Conservation (phyloP, 2,113 vertebrate species). For the Porphyrio hochstetteri region DNA sequence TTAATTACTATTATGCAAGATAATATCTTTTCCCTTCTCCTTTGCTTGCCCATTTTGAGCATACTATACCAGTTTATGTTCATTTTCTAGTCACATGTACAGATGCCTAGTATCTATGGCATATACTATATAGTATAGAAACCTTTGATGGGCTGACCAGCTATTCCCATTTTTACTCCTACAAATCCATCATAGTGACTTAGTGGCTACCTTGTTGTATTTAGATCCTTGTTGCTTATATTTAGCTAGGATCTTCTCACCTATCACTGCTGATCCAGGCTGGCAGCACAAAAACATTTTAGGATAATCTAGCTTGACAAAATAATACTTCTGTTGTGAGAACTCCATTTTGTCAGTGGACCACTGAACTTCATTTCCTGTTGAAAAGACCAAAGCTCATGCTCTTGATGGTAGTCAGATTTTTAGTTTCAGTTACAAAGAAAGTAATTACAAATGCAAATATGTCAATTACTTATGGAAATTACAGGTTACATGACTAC, state of each 20-base stretch:
- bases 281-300: not conserved
- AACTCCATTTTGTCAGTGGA: not conserved
- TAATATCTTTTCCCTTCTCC: not conserved
- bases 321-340: not conserved
- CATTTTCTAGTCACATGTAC: not conserved
- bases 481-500: constrained; percentile 4
- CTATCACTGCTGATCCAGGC: not conserved
- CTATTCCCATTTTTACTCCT: not conserved
- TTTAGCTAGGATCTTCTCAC: not conserved
- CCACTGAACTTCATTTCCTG: not conserved
- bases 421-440: not conserved
- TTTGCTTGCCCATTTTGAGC: not conserved
- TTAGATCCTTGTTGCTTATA: not conserved
- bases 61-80: not conserved
- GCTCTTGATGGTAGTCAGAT: not conserved
- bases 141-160: not conserved
- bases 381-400: not conserved
- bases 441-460: constrained; percentile 1
- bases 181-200: not conserved
- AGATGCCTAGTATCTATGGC: not conserved
- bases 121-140: not conserved
- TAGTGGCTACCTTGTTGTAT: not conserved
- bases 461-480: constrained; percentile 4
- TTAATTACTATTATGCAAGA: not conserved
- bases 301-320: not conserved